Evolutionary conservation across 2,888 invertebrate genomes (phyloP), one percentile per base, ranked within the genome.

Genomic region (Ormyrus labotus): DNA sequence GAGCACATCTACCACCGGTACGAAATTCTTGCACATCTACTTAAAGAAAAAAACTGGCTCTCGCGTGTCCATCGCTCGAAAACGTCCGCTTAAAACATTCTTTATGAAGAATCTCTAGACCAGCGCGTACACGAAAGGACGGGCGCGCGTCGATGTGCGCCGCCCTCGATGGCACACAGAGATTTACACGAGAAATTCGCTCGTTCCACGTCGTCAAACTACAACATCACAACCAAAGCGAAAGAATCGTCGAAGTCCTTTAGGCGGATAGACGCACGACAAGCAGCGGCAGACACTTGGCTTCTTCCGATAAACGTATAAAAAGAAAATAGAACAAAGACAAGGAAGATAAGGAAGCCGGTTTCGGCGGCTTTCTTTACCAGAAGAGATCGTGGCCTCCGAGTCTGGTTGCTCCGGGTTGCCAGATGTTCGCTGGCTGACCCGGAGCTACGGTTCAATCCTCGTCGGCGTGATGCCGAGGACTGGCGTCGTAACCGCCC

Each of bases 401-500:
- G 83, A 87, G 85, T 84, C 87, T 86, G 68, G 87, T 83, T 69
- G 90, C 81, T 91, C 90, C 90, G 90, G 90, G 90, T 82, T 88
- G 90, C 90, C 90, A 91, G 77, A 88, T 84, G 58, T 68, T 83
- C 58, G 81, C 78, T 70, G 90, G 90, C 89, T 88, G 90, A 89
- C 90, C 90, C 90, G 91, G 92, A 87, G 93, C 93, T 92, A 93
- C 92, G 91, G 92, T 93, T 96, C 96, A 96, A 93, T 96, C 96
- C 81, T 96, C 95, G 91, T 95, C 96, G 91, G 95, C 96, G 11
- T 94, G 94, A 0, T 94, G 93, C 81, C 95, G 94, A 69, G 96
- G 93, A 90, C 93, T 93, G 85, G 94, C 93, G 85, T 93, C 93
- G 88, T 94, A 93, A 60, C 93, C 91, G 82, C 92, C 91, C 83